Evolutionary conservation across 2,113 vertebrate species (phyloP).

Genomic region (Apteryx owenii): DNA sequence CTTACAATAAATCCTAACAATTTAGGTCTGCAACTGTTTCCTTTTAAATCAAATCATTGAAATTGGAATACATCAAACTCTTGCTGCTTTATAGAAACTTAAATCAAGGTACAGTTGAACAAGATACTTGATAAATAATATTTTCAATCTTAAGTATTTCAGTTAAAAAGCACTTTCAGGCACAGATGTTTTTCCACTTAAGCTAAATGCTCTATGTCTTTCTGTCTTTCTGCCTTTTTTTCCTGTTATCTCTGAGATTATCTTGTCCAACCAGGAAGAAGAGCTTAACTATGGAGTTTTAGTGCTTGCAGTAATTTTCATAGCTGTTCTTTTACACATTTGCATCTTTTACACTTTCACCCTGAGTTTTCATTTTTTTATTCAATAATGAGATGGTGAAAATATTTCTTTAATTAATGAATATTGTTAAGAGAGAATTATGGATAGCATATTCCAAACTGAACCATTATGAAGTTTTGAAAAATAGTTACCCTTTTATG

Average conservation of each 20-base stretch:
- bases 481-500: neutral
- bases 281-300: neutral
- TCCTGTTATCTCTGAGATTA: neutral
- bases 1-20: constrained; percentile 28
- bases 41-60: constrained; percentile 7
- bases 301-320: neutral
- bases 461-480: neutral
- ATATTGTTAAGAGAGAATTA: neutral
- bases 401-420: neutral
- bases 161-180: neutral
- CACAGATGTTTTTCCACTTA: neutral
- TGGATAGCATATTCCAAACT: neutral
- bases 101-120: neutral
- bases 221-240: neutral
- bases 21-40: neutral
- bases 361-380: neutral
- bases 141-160: neutral
- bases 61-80: neutral
- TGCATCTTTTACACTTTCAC: neutral
- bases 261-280: neutral
- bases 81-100: neutral
- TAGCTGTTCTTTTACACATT: neutral
- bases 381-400: neutral
- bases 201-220: neutral
- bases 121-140: neutral